Percentiles rank a stretch among this genome's conserved stretches.
Evolutionary conservation across 1,140 invertebrate species (phyloP).

Genomic region (Bombus breviceps): DNA sequence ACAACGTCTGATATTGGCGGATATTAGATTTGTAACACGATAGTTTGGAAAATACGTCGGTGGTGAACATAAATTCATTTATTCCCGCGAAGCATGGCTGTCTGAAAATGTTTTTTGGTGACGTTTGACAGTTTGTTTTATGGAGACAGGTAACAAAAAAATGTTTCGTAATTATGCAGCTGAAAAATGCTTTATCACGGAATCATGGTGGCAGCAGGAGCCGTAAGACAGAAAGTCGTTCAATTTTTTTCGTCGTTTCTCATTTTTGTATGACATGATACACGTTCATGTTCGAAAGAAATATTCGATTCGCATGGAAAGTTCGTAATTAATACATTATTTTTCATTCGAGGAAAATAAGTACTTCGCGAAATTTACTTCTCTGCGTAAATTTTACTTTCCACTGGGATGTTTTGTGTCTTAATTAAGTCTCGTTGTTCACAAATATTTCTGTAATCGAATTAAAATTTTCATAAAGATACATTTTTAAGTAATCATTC

Average conservation of each 20-base stretch:
- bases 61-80: not conserved
- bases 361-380: not conserved
- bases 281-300: not conserved
- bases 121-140: slow-evolving; percentile 10
- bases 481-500: not conserved
- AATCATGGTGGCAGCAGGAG: not conserved
- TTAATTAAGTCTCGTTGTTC: not conserved
- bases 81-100: not conserved
- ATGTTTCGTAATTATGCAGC: not conserved
- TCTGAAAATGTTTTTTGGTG: not conserved
- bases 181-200: slow-evolving; percentile 6
- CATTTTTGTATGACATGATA: not conserved
- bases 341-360: not conserved
- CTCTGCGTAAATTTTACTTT: not conserved
- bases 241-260: not conserved
- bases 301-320: not conserved
- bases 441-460: no score
- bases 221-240: not conserved
- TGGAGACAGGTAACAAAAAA: not conserved
- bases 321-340: not conserved
- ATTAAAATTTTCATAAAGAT: not conserved
- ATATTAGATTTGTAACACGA: not conserved
- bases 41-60: not conserved
- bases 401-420: not conserved
- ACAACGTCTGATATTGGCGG: not conserved